Conservation (phyloP, 1,140 invertebrate genomes). For the Trichoplusia ni region DNA sequence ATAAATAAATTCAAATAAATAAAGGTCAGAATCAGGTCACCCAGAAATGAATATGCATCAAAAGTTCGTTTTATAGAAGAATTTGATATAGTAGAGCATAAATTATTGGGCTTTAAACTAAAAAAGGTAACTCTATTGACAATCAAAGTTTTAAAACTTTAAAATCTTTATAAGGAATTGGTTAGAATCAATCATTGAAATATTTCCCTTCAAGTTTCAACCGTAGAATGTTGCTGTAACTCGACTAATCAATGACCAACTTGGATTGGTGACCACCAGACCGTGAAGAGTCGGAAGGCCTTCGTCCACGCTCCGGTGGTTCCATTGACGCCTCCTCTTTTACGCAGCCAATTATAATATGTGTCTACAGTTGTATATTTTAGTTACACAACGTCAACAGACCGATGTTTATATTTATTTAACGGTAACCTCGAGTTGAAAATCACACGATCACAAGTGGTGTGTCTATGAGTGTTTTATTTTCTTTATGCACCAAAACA, state of each 20-base stretch:
- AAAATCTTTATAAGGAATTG: not conserved
- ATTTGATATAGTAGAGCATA: too few species aligned
- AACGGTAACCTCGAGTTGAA: too few species aligned
- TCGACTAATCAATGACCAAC: conserved; percentile 9
- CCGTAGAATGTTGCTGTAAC: conserved; percentile 5
- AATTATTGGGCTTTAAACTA: not conserved
- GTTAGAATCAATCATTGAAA: not conserved
- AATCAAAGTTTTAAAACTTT: not conserved
- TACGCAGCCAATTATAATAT: conserved; percentile 29
- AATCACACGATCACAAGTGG: too few species aligned
- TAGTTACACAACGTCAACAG: too few species aligned
- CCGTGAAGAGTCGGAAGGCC: conserved; percentile 48
- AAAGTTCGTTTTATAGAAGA: not conserved
- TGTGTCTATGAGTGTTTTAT: too few species aligned
- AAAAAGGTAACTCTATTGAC: too few species aligned
- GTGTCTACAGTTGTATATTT: not conserved
- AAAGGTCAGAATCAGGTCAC: too few species aligned
- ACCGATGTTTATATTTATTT: too few species aligned
- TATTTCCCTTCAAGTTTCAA: not conserved
- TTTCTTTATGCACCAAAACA: too few species aligned
- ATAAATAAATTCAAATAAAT: too few species aligned
- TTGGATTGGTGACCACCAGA: conserved; percentile 57
- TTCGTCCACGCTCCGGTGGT: conserved; percentile 51
- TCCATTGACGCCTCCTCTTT: conserved; percentile 54
- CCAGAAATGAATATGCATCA: not conserved